Base-by-base conservation (phyloP, 2,113 vertebrate species). In the Perognathus longimembris region DNA sequence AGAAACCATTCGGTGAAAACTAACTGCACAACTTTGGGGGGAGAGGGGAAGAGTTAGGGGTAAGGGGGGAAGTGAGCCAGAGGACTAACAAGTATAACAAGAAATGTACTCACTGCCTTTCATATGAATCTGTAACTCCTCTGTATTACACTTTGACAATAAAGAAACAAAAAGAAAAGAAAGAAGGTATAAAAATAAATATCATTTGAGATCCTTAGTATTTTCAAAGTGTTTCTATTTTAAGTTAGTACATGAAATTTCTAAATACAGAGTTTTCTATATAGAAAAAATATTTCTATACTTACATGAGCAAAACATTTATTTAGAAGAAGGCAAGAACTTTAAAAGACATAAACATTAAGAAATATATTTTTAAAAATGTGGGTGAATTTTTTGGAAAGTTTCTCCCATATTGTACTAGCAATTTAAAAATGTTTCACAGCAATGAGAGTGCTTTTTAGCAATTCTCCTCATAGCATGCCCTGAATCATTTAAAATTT, bases 401-500 rank as follows among this genome's bases (percentile, higher is more conserved):
- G 7, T 92, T 88, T 82, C 10, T 85, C 81, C 40, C 7, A 36
- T 64, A 84, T 66, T 64, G 8, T 75, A 40, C 5, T 89, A 89
- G 32, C 50, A 45, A 64, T 64, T 94, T 36, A 61, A 83, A 15
- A 85, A 87, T 67, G 77, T 64, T 90, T 96, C 80, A 89, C 54
- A 85, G 45, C 63, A 73, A 5, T 74, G 70, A 67, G 28, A 91
- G 26, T 69, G 38, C 24, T 75, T 93, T 94, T 96, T 87, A 96
- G 79, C 34, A 83, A 89, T 95, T 96, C 89, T 94, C 87, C 38
- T 93, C 76, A 70, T 91, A 67, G 38, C 59, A 10, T 95, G 32
- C 30, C 4, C 8, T 57, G 86, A 76, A 54, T 92, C 89, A 94
- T 96, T 92, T 94, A 96, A 96, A 94, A 96, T 96, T 92, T 96